Evolutionary conservation across 2,113 vertebrate species (phyloP).

Genomic region (Barnardius zonarius): DNA sequence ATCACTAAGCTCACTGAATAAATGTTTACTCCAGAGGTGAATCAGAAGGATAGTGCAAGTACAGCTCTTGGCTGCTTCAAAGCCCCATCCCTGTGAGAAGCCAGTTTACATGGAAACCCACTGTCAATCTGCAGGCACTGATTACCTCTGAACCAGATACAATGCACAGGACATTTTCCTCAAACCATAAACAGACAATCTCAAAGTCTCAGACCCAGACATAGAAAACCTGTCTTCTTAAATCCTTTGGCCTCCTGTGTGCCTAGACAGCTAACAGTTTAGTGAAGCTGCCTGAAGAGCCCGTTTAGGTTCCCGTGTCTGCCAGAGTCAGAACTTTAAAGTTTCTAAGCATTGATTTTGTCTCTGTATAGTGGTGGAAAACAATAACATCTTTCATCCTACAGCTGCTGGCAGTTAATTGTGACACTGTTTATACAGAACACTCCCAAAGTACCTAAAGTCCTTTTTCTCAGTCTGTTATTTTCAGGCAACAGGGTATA

Average conservation of each 20-base stretch:
- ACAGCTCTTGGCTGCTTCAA: neutral
- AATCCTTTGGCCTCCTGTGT: neutral
- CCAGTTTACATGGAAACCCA: neutral
- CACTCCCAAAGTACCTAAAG: neutral
- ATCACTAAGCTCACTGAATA: neutral
- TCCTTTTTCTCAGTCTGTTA: neutral
- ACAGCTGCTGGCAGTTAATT: neutral
- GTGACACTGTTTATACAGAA: neutral
- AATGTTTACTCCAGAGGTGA: neutral
- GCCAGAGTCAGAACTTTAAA: neutral
- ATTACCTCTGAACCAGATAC: neutral
- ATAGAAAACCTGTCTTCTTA: neutral
- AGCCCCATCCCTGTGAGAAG: neutral
- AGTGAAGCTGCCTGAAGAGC: neutral
- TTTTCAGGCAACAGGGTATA: neutral
- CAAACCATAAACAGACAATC: neutral
- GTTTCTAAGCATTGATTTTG: neutral
- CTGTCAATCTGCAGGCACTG: neutral
- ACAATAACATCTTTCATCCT: neutral
- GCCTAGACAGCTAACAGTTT: neutral
- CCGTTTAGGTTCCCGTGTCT: neutral
- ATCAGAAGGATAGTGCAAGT: neutral
- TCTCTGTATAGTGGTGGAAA: neutral
- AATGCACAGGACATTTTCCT: neutral
- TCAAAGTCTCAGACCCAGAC: neutral